Conservation (phyloP, 1,140 invertebrate genomes). For the Rhagoletis zephyria region DNA sequence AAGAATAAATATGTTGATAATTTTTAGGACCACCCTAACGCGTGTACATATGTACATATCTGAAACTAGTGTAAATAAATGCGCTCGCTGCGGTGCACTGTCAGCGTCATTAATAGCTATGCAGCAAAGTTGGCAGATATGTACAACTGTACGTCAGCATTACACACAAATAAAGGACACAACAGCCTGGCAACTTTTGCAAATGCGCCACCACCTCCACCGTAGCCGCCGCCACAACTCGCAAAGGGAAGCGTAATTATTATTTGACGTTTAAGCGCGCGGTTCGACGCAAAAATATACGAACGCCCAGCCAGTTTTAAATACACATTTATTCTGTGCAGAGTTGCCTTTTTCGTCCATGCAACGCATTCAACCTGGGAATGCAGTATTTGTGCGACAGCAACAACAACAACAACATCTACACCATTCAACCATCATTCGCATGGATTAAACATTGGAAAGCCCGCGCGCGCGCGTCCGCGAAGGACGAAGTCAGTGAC, state of each 20-base stretch:
- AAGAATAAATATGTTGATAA: no score
- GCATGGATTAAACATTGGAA: not conserved
- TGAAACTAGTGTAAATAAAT: not conserved
- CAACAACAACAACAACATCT: not conserved
- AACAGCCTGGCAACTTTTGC: not conserved
- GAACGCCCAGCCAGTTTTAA: not conserved
- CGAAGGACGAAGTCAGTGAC: constrained; percentile 36
- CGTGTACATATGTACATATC: no score
- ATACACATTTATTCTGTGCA: not conserved
- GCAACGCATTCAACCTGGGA: not conserved
- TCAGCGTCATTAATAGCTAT: not conserved
- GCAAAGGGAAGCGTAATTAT: constrained; percentile 45
- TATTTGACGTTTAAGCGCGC: constrained; percentile 45
- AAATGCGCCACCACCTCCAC: not conserved
- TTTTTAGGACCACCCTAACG: no score
- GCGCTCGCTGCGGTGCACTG: not conserved
- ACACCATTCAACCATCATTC: not conserved
- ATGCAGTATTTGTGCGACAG: not conserved
- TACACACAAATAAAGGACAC: not conserved
- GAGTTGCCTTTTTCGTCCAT: not conserved
- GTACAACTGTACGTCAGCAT: constrained; percentile 22
- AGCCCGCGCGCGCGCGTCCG: no score
- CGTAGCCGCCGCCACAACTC: not conserved
- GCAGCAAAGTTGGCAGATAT: not conserved
- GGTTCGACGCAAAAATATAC: not conserved